phyloP scores from a whole-genome alignment of 1,140 invertebrate species.

The Arion vulgaris region DNA sequence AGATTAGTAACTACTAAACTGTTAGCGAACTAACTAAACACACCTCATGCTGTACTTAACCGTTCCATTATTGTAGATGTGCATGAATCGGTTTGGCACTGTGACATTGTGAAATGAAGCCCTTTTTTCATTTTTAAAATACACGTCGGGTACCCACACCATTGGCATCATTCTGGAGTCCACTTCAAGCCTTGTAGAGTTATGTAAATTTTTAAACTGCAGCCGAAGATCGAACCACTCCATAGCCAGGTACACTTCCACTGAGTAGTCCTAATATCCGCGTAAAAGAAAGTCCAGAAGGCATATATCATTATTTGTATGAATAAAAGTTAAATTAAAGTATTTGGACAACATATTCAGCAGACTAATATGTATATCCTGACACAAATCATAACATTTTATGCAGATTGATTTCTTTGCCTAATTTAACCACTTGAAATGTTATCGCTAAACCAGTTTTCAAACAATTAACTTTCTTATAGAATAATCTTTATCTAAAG shows the following conservation, averaged over 20 bases:
- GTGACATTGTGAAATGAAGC: slow-evolving; percentile 59
- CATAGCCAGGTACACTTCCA: slow-evolving; percentile 68
- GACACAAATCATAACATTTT: background rate
- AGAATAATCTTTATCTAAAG: no score
- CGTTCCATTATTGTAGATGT: background rate
- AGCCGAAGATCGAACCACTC: slow-evolving; percentile 50
- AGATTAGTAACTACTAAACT: no score
- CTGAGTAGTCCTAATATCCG: slow-evolving; percentile 66
- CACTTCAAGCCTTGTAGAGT: slow-evolving; percentile 47
- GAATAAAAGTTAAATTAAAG: background rate
- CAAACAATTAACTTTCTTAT: no score
- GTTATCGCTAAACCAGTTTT: background rate
- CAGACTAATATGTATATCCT: background rate
- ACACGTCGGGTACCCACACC: slow-evolving; percentile 73
- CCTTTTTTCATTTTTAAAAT: slow-evolving; percentile 73
- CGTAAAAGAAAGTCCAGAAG: background rate
- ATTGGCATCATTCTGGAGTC: slow-evolving; percentile 58
- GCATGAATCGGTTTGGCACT: slow-evolving; percentile 19
- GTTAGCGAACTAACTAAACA: slow-evolving; percentile 10
- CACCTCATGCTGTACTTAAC: slow-evolving; percentile 24
- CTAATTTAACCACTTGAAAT: no score
- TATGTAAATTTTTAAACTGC: slow-evolving; percentile 37
- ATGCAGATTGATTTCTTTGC: no score
- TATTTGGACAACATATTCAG: background rate
- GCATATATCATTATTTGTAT: background rate